Evolutionary conservation across 1,140 invertebrate species (phyloP).

Genomic region (Proctacanthus coquilletti): DNA sequence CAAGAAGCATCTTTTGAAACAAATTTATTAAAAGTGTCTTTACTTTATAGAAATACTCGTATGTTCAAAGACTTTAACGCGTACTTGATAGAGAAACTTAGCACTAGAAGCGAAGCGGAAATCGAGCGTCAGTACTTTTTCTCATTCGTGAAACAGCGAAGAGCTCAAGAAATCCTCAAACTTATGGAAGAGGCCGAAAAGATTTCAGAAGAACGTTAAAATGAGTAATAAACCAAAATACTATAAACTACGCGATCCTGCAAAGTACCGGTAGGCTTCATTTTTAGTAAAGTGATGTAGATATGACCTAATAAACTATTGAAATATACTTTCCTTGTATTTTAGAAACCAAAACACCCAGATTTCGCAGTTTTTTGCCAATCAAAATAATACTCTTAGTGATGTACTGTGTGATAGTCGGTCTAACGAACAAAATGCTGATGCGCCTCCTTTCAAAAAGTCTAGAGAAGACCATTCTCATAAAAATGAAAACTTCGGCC

Average conservation of each 20-base stretch:
- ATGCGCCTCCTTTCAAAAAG: no score
- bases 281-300: neutral
- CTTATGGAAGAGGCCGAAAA: slow-evolving; percentile 15
- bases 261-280: neutral
- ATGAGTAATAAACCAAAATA: neutral
- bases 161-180: slow-evolving; percentile 12
- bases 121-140: slow-evolving; percentile 16
- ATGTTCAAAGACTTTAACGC: slow-evolving; percentile 15
- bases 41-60: neutral
- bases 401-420: no score
- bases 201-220: slow-evolving; percentile 12
- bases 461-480: no score
- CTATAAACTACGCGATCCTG: neutral
- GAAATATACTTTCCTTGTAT: neutral
- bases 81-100: no score
- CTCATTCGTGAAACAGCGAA: slow-evolving; percentile 12
- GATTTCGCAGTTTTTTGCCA: neutral
- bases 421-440: no score
- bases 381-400: no score
- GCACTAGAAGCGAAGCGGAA: slow-evolving; percentile 12
- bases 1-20: neutral
- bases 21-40: neutral
- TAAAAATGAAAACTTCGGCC: no score
- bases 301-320: neutral
- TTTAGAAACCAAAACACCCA: neutral